These are phyloP conservation scores for Heterohyrax brucei DNA, from an alignment of 2,797 vertebrate species.

Conservation along the genomic window DNA sequence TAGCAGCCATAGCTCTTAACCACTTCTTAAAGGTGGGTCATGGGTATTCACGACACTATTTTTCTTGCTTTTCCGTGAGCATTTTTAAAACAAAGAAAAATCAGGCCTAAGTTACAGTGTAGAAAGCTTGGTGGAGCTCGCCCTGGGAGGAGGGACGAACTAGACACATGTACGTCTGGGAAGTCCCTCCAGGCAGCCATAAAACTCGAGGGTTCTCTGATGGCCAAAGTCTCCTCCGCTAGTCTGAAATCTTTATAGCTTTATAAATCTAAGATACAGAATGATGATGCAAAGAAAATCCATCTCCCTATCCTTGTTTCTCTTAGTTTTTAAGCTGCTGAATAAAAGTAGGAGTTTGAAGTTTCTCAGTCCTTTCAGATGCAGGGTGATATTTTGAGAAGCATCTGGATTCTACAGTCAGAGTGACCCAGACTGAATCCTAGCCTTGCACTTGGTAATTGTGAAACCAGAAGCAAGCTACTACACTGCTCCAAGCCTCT, in stretches of 20 bases:
- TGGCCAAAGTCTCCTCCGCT: not conserved
- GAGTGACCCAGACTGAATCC: not conserved
- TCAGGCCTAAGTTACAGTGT: not conserved
- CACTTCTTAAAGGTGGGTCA: conserved; percentile 11
- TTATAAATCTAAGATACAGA: conserved; percentile 43
- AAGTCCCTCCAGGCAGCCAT: not conserved
- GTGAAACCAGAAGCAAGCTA: not conserved
- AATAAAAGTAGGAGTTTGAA: conserved; percentile 31
- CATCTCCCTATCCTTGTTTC: not conserved
- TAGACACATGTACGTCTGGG: fast-evolving
- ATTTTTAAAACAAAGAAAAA: conserved; percentile 17
- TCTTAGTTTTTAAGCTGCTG: conserved; percentile 10
- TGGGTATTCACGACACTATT: not conserved
- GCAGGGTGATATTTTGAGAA: not conserved
- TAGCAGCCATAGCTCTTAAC: too few species aligned
- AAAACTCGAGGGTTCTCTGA: not conserved
- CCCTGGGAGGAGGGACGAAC: not conserved
- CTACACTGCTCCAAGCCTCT: not conserved
- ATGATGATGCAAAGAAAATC: conserved; percentile 22
- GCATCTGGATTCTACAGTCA: not conserved
- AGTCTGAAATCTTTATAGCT: not conserved
- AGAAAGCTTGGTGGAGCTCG: not conserved
- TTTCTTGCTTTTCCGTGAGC: conserved; percentile 50
- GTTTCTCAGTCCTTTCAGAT: conserved; percentile 21
- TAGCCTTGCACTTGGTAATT: not conserved